Evolutionary conservation across 2,888 invertebrate genomes (phyloP), one percentile per base, ranked within the genome.

Genomic region (Syritta pipiens): DNA sequence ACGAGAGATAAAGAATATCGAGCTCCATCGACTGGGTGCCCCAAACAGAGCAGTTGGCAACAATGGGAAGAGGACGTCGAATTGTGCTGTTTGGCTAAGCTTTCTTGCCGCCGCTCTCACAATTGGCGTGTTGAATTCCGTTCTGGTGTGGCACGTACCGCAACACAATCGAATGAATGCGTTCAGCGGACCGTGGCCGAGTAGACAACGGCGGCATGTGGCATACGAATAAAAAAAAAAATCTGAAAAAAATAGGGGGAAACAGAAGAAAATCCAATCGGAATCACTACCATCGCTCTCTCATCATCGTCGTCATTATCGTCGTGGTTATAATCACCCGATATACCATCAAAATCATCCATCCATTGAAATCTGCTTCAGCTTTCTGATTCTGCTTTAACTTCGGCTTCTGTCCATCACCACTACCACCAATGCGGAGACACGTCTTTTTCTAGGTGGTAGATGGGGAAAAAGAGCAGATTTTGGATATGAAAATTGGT

Each of bases 101-200:
- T 79, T 79, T 74, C 77, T 71, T 77, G 71, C 76, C 22, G 68
- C 48, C 51, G 57, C 74, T 79, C 74, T 74, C 68, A 74, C 74
- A 74, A 74, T 79, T 79, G 79, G 74, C 74, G 79, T 79, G 79
- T 74, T 62, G 79, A 51, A 74, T 79, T 79, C 79, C 79, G 79
- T 79, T 79, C 79, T 79, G 79, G 79, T 74, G 71, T 79, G 68
- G 72, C 79, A 79, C 79, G 79, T 79, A 79, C 67, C 55, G 72
- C 79, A 79, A 60, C 44, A 60, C 53, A 67, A 68, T 62, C 42
- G 44, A 76, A 76, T 42, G 76, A 69, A 67, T 68, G 79, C 57
- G 44, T 62, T 57, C 79, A 68, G 60, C 62, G 37, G 57, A 79
- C 74, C 79, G 57, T 74, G 67, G 62, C 79, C 67, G 42, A 65